These are phyloP conservation scores for Heliopora coerulea DNA, from an alignment of 92 coral and sea anemone species.

Conservation along the genomic window DNA sequence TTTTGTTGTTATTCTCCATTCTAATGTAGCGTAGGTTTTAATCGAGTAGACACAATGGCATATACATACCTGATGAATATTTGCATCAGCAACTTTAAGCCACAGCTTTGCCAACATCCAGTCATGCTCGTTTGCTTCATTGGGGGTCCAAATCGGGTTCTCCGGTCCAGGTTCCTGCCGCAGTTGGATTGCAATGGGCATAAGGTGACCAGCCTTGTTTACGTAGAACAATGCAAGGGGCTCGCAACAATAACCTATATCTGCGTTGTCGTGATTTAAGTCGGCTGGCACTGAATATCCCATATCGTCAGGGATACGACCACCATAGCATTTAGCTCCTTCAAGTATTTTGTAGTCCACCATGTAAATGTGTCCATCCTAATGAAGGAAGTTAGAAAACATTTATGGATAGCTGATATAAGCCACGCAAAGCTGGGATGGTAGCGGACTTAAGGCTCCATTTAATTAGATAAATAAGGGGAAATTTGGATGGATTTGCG, in stretches of 20 bases:
- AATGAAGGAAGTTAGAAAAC: not conserved
- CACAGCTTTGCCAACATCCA: constrained; percentile 80
- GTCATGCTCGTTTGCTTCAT: constrained; percentile 62
- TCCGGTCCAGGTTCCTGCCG: constrained; percentile 53
- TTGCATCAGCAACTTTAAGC: constrained; percentile 64
- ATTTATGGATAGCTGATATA: no score
- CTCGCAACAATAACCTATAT: constrained; percentile 54
- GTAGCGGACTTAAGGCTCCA: no score
- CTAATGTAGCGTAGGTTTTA: no score
- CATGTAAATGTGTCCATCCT: constrained; percentile 72
- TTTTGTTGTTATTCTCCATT: no score
- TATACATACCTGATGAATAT: constrained; percentile 60
- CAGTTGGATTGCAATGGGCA: constrained; percentile 88
- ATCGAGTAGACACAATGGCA: not conserved
- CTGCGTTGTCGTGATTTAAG: constrained; percentile 53
- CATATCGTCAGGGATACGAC: constrained; percentile 30
- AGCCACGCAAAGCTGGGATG: no score
- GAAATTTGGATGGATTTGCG: not conserved
- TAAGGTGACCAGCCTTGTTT: constrained; percentile 65
- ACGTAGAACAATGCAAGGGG: constrained; percentile 77
- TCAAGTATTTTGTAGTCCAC: constrained; percentile 59
- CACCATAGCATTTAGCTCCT: constrained; percentile 50
- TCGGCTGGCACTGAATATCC: constrained; percentile 32
- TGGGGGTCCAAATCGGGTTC: constrained; percentile 81
- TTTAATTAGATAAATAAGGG: no score